Base-by-base conservation (phyloP, 1,140 invertebrate species). In the Ectropis grisescens region DNA sequence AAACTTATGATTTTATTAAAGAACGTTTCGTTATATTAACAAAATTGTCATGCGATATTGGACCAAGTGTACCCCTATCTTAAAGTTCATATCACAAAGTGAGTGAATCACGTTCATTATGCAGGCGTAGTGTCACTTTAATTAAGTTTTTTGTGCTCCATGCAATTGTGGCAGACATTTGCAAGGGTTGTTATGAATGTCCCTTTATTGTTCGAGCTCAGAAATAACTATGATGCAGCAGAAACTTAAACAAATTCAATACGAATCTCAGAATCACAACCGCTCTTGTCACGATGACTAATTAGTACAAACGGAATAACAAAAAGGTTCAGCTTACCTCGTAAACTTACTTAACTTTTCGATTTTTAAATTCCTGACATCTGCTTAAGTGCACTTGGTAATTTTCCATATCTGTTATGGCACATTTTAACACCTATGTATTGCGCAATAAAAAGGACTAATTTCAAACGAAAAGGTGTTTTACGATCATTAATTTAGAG, bases 41-140 rank as follows among this genome's bases (percentile, higher is more conserved):
- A n/a, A n/a, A n/a, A n/a, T n/a, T n/a, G n/a, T n/a, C n/a, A n/a
- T n/a, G n/a, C n/a, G n/a, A n/a, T n/a, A n/a, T n/a, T n/a, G n/a
- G n/a, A n/a, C n/a, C n/a, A n/a, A n/a, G n/a, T n/a, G n/a, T n/a
- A n/a, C n/a, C n/a, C n/a, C n/a, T n/a, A n/a, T n/a, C n/a, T n/a
- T n/a, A n/a, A n/a, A n/a, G n/a, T n/a, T n/a, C n/a, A n/a, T n/a
- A n/a, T n/a, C 47, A 52, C 16, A 51, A 50, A 58, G 47, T 47
- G 48, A 57, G 61, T 62, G 62, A 69, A 69, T 67, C 65, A 66
- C 70, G 69, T 61, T n/a, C 66, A 71, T 68, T 70, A 70, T 76
- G 58, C 64, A 70, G 66, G 58, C 64, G 47, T 58, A 66, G 60
- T 70, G 68, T 75, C 68, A 70, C 31, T 70, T 70, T 71, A 72